phyloP scores from a whole-genome alignment of 2,797 vertebrate species.

The Echeneis naucrates region DNA sequence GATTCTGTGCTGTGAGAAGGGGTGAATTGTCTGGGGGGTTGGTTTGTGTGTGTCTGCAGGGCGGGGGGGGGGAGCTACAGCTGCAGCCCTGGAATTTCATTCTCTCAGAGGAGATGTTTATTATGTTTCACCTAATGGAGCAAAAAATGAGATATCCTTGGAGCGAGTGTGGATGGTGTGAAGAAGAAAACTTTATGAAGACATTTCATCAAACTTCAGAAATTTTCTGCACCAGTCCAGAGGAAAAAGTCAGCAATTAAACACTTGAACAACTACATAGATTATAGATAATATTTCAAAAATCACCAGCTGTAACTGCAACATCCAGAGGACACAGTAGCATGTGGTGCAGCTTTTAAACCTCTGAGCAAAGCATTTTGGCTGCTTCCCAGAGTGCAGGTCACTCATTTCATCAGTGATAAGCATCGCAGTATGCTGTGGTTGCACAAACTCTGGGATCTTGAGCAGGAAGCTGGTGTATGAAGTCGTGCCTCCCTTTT shows the following conservation, averaged over 20 bases:
- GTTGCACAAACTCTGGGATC: conserved; percentile 37
- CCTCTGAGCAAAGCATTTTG: conserved; percentile 15
- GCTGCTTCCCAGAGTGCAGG: conserved; percentile 26
- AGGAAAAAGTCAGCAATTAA: background rate
- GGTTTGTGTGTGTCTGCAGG: background rate
- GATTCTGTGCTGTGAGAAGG: conserved; percentile 41
- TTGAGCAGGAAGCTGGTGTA: conserved; percentile 70
- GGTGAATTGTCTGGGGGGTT: conserved; percentile 33
- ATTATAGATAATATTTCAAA: background rate
- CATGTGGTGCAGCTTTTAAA: conserved; percentile 2
- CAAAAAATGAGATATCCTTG: conserved; percentile 34
- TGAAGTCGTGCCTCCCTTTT: conserved; percentile 50
- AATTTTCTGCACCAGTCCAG: conserved; percentile 1
- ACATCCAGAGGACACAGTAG: background rate
- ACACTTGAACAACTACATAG: background rate
- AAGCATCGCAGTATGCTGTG: conserved; percentile 43
- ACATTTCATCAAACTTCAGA: conserved; percentile 3
- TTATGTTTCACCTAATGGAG: conserved; percentile 56
- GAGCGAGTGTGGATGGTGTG: conserved; percentile 17
- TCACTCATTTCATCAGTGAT: conserved; percentile 50
- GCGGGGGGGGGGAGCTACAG: conserved; percentile 61
- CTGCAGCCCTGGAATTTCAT: conserved; percentile 75
- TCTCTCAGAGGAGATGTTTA: conserved; percentile 67
- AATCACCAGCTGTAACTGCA: background rate
- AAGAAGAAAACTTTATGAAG: conserved; percentile 4